These are phyloP conservation scores for Thymelicus acteon DNA, from an alignment of 2,888 invertebrate genomes.

Conservation along the genomic window DNA sequence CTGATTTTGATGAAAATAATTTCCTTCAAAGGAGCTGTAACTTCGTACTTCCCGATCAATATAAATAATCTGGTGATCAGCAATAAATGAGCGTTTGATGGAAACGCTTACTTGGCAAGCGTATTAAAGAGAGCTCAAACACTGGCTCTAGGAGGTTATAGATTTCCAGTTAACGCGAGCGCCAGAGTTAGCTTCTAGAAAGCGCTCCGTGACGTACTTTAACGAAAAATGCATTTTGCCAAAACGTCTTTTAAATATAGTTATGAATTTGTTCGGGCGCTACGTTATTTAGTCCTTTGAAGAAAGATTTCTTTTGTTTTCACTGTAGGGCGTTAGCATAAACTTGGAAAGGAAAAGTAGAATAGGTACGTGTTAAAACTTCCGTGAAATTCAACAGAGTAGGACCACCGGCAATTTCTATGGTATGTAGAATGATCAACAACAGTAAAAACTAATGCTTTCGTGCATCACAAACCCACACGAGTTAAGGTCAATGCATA, in stretches of 20 bases:
- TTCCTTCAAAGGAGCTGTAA: neutral
- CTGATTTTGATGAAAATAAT: neutral
- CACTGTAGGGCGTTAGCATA: too few species aligned
- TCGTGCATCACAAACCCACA: too few species aligned
- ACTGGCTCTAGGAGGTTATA: conserved; percentile 20
- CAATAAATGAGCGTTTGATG: conserved; percentile 20
- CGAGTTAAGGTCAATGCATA: too few species aligned
- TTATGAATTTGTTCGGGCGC: neutral
- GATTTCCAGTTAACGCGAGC: conserved; percentile 34
- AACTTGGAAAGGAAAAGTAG: too few species aligned
- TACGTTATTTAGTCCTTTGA: neutral
- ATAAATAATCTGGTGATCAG: conserved; percentile 12
- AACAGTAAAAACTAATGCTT: too few species aligned
- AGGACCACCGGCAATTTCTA: too few species aligned
- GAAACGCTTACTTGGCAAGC: conserved; percentile 21
- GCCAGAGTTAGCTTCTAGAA: conserved; percentile 6
- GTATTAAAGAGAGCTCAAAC: conserved; percentile 23
- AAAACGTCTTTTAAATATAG: conserved; percentile 25
- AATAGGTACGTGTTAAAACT: too few species aligned
- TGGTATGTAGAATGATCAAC: too few species aligned
- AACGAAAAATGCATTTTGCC: conserved; percentile 24
- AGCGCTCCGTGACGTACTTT: conserved; percentile 20
- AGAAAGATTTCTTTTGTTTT: neutral
- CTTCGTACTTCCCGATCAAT: neutral
- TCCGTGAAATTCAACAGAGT: too few species aligned